phyloP scores from a whole-genome alignment of 2,797 vertebrate species.

The Sebastiscus tertius region DNA sequence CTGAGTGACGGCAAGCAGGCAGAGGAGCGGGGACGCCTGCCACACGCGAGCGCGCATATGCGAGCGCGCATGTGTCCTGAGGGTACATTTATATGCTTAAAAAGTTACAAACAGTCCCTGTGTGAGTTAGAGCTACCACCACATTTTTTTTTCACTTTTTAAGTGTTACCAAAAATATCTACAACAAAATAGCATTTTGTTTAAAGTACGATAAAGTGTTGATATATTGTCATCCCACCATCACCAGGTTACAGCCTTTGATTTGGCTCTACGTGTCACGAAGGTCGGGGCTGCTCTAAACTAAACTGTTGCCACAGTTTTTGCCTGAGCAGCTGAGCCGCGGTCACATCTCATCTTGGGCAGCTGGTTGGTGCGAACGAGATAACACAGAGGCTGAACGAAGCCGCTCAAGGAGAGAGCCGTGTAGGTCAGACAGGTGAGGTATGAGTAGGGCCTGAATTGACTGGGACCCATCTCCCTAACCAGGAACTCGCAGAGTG shows the following conservation, averaged over 20 bases:
- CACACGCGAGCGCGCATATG: no score
- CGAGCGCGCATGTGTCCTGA: no score
- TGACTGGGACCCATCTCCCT: fast-evolving
- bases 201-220: no score
- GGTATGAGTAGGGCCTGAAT: neutral
- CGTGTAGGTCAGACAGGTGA: neutral
- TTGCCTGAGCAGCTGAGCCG: neutral
- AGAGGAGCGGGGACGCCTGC: no score
- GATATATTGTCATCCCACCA: no score
- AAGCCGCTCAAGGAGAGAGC: slow-evolving; percentile 15
- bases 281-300: neutral
- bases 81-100: no score
- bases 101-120: no score
- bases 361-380: slow-evolving; percentile 31
- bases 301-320: neutral
- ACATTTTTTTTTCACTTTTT: no score
- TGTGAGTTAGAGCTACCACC: no score
- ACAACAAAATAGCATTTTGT: no score
- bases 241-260: neutral
- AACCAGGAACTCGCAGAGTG: neutral
- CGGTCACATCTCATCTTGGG: neutral
- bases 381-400: slow-evolving; percentile 28
- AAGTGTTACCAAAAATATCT: no score
- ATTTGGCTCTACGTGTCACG: neutral
- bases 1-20: no score